Conservation (phyloP, 2,888 invertebrate genomes). For the Metalampra italica region DNA sequence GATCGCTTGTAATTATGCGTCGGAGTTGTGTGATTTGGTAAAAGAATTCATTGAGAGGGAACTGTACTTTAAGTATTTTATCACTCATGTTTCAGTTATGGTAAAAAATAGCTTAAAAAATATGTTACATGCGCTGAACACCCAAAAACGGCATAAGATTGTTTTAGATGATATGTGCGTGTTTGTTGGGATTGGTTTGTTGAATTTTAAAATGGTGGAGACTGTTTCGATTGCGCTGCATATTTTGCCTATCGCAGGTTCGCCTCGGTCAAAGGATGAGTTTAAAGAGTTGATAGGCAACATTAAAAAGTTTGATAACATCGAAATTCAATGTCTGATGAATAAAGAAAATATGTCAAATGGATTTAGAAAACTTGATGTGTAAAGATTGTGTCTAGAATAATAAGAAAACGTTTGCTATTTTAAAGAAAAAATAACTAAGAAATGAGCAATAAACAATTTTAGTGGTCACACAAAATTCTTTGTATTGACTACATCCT, state of each 20-base stretch:
- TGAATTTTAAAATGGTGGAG: conserved; percentile 19
- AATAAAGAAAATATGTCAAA: conserved; percentile 22
- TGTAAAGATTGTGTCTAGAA: conserved; percentile 12
- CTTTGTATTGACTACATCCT: too few species aligned
- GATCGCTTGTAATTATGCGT: conserved; percentile 19
- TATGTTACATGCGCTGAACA: neutral
- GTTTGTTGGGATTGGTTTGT: conserved; percentile 7
- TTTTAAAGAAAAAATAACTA: too few species aligned
- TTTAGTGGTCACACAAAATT: too few species aligned
- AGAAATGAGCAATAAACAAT: too few species aligned
- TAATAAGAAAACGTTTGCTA: too few species aligned
- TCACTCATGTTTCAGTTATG: conserved; percentile 3
- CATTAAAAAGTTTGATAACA: conserved; percentile 21
- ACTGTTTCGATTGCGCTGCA: conserved; percentile 25
- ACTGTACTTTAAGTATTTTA: conserved; percentile 14
- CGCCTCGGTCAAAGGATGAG: conserved; percentile 8
- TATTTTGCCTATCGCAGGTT: conserved; percentile 21
- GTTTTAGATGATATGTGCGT: conserved; percentile 8
- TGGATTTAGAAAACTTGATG: conserved; percentile 6
- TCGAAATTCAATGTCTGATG: conserved; percentile 26
- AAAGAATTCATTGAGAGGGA: conserved; percentile 22
- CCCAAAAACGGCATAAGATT: neutral
- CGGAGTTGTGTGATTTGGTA: conserved; percentile 23
- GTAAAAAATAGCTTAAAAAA: conserved; percentile 2
- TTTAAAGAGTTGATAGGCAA: conserved; percentile 19